These are phyloP conservation scores for Chydorus sphaericus DNA, from an alignment of 2,888 invertebrate species.

Conservation along the genomic window DNA sequence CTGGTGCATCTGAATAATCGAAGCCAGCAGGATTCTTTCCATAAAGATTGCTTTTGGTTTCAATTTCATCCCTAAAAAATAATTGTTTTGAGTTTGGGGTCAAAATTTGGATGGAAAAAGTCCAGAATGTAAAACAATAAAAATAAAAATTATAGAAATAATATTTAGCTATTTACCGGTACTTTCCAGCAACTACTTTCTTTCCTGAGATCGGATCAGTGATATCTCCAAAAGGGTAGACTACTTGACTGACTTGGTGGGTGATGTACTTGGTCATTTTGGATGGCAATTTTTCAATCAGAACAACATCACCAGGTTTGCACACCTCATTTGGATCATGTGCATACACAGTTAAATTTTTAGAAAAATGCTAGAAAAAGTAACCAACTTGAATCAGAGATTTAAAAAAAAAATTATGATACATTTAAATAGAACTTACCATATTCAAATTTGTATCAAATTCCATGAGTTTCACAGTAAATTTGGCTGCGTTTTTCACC, in stretches of 20 bases:
- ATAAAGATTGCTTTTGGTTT: conserved; percentile 47
- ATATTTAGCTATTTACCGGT: conserved; percentile 33
- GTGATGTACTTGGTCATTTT: conserved; percentile 60
- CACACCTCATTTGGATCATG: conserved; percentile 60
- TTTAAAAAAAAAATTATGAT: conserved; percentile 13
- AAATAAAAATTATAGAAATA: neutral
- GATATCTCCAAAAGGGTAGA: conserved; percentile 67
- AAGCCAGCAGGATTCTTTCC: conserved; percentile 52
- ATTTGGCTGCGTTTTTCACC: conserved; percentile 62
- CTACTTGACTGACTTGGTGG: conserved; percentile 60
- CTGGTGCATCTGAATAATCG: conserved; percentile 58
- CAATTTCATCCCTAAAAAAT: conserved; percentile 48
- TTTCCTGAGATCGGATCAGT: conserved; percentile 74
- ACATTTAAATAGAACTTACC: conserved; percentile 37
- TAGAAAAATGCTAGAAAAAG: conserved; percentile 55
- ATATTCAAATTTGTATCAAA: conserved; percentile 59
- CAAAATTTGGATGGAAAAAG: no score
- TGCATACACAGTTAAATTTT: conserved; percentile 55
- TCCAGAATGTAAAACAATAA: no score
- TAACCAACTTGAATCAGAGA: conserved; percentile 9
- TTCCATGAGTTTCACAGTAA: conserved; percentile 56
- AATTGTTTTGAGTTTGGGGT: no score
- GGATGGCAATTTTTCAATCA: conserved; percentile 55
- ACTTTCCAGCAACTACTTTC: conserved; percentile 53
- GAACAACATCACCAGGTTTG: conserved; percentile 67